These are phyloP conservation scores for Anagrus nilaparvatae DNA, from an alignment of 1,140 invertebrate species.

Conservation along the genomic window DNA sequence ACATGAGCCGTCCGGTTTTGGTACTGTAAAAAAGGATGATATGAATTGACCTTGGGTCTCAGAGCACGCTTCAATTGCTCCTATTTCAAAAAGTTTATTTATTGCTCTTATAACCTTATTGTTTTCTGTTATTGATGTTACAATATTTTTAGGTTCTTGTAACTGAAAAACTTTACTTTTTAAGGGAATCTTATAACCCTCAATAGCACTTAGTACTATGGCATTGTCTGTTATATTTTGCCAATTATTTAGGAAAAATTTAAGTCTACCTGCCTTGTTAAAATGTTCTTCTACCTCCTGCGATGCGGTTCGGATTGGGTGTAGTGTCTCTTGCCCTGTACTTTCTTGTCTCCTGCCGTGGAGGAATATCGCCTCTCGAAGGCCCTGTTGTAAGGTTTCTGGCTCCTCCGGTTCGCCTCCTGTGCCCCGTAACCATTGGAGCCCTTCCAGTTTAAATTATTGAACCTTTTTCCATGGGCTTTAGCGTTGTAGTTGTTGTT, in stretches of 20 bases:
- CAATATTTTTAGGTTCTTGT: too few relatives aligned
- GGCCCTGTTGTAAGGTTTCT: too few relatives aligned
- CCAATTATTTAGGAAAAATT: neutral
- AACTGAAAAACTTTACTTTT: too few relatives aligned
- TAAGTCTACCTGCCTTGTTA: neutral
- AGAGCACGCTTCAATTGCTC: neutral
- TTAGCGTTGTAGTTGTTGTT: too few relatives aligned
- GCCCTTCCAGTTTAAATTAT: too few relatives aligned
- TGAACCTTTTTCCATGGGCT: too few relatives aligned
- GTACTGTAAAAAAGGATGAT: neutral
- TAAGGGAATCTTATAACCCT: too few relatives aligned
- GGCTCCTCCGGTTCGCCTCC: too few relatives aligned
- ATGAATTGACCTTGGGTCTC: neutral
- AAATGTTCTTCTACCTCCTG: neutral
- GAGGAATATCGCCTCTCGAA: neutral
- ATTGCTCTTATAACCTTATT: neutral
- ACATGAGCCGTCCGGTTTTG: neutral
- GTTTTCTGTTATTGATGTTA: neutral
- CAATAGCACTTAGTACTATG: neutral
- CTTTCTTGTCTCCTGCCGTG: neutral
- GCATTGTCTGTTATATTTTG: neutral
- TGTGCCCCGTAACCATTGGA: too few relatives aligned
- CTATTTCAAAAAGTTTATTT: neutral
- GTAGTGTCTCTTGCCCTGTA: too few relatives aligned
- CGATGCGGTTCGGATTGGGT: too few relatives aligned